A percentile compares a stretch with the other conserved stretches of the same genome.
Evolutionary conservation across 1,140 invertebrate species (phyloP).

Genomic region (Mylabris phalerata): DNA sequence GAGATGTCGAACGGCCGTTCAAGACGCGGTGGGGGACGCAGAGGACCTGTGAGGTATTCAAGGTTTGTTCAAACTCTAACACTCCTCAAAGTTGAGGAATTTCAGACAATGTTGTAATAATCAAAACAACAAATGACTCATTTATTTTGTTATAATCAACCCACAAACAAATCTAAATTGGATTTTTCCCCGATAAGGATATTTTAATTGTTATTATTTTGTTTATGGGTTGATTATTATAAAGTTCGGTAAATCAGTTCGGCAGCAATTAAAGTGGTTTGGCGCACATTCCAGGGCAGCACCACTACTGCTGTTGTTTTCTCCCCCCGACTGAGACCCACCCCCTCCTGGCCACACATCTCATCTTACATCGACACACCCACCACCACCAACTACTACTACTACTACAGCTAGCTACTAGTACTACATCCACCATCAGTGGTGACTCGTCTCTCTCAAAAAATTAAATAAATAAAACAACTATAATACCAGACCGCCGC

Average conservation of each 20-base stretch:
- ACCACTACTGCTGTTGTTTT: conserved; percentile 37
- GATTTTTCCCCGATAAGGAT: neutral
- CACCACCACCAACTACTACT: conserved; percentile 19
- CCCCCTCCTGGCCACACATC: conserved; percentile 38
- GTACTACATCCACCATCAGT: conserved; percentile 30
- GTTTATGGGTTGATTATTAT: too few relatives aligned
- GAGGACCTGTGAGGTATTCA: conserved; percentile 47
- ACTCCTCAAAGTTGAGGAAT: neutral
- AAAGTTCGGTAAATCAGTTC: neutral
- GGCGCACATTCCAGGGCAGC: conserved; percentile 42
- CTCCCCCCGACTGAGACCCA: conserved; percentile 37
- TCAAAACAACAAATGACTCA: neutral
- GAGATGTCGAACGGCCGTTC: conserved; percentile 84
- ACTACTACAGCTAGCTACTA: conserved; percentile 17
- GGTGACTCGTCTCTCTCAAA: conserved; percentile 7
- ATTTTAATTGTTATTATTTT: too few relatives aligned
- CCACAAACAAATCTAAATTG: conserved; percentile 1
- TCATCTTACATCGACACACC: conserved; percentile 37
- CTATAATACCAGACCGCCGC: conserved; percentile 7
- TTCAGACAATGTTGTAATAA: neutral
- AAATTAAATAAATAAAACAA: neutral
- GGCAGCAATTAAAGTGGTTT: conserved; percentile 37
- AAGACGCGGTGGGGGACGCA: conserved; percentile 55
- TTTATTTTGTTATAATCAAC: neutral
- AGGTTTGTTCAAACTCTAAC: conserved; percentile 43